Percentiles rank a stretch among this genome's conserved stretches.
Evolutionary conservation across 1,140 invertebrate species (phyloP).

Genomic region (Littorina saxatilis): DNA sequence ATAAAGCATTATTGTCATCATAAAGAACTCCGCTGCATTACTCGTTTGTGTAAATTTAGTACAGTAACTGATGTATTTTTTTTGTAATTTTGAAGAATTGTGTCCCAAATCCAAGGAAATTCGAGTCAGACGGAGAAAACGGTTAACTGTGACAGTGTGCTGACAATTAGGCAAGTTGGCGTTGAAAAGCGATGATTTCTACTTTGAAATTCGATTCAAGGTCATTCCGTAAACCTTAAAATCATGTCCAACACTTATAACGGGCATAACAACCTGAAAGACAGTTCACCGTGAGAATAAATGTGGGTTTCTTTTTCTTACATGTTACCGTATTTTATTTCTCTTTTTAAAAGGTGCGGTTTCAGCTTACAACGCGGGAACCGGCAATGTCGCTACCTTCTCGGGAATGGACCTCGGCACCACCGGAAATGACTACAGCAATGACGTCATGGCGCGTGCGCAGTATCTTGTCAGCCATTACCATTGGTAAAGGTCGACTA

Average conservation of each 20-base stretch:
- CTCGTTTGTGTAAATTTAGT: too few relatives aligned
- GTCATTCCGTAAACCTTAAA: neutral
- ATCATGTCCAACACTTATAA: neutral
- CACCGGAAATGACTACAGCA: slow-evolving; percentile 57
- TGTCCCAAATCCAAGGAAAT: too few relatives aligned
- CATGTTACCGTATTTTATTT: too few relatives aligned
- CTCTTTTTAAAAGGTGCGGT: neutral
- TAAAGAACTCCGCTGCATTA: too few relatives aligned
- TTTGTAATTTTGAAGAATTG: too few relatives aligned
- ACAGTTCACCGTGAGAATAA: neutral
- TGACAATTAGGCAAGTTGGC: too few relatives aligned
- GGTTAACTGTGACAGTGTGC: too few relatives aligned
- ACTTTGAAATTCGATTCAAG: neutral
- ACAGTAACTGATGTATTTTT: too few relatives aligned
- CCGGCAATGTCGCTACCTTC: slow-evolving; percentile 31
- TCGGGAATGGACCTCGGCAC: slow-evolving; percentile 48
- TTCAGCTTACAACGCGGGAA: slow-evolving; percentile 3
- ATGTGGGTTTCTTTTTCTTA: too few relatives aligned
- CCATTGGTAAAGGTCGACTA: slow-evolving; percentile 18
- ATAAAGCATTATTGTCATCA: too few relatives aligned
- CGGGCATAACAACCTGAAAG: neutral
- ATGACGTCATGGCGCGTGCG: slow-evolving; percentile 59
- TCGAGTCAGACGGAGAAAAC: too few relatives aligned
- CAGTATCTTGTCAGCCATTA: slow-evolving; percentile 33
- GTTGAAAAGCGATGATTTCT: too few relatives aligned